phyloP scores from a whole-genome alignment of 2,113 vertebrate species.

The Parus major region DNA sequence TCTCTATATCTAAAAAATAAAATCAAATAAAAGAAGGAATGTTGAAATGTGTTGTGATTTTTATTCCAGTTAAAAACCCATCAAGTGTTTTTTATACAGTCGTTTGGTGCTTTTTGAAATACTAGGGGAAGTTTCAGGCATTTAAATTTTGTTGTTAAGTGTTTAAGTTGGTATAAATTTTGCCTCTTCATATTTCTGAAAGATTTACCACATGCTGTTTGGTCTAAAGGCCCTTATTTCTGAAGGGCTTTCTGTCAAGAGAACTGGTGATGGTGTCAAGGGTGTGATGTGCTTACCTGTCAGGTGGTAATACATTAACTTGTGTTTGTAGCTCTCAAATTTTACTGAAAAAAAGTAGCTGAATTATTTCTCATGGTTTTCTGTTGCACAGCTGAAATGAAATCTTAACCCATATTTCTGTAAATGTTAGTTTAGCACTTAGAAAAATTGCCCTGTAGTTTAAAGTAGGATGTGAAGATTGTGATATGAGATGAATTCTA shows the following conservation, averaged over 20 bases:
- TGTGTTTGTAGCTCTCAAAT: not conserved
- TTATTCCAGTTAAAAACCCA: not conserved
- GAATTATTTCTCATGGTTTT: not conserved
- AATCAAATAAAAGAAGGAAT: not conserved
- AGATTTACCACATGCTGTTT: not conserved
- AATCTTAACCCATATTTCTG: not conserved
- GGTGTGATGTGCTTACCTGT: not conserved
- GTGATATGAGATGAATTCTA: not conserved
- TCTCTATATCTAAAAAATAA: not conserved
- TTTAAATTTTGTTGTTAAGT: not conserved
- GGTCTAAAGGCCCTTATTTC: not conserved
- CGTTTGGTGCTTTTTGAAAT: not conserved
- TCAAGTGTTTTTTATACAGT: not conserved
- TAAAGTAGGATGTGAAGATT: not conserved
- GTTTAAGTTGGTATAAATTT: not conserved
- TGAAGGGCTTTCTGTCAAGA: not conserved
- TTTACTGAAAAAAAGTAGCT: not conserved
- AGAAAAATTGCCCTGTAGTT: not conserved
- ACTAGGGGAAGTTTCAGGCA: not conserved
- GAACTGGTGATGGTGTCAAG: not conserved
- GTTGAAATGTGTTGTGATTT: not conserved
- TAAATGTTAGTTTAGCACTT: not conserved
- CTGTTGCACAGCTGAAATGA: not conserved
- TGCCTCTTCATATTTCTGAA: not conserved
- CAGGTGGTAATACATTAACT: not conserved